Percentiles rank a stretch among this genome's conserved stretches.
Conservation (phyloP, 2,113 vertebrate species). For the Sterna hirundo region DNA sequence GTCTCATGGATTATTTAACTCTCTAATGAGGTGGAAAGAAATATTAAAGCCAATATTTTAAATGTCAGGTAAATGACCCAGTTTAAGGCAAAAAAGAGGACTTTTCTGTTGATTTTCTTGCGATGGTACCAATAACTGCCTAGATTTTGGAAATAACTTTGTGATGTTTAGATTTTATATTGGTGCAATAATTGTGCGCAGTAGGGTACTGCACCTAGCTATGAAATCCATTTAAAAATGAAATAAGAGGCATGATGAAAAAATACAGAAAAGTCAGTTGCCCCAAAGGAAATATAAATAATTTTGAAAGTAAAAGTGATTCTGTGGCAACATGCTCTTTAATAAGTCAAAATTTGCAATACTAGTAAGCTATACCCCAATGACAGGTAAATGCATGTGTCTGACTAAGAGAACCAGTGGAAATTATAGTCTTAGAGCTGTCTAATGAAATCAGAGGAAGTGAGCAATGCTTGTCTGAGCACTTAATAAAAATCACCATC, state of each 20-base stretch:
- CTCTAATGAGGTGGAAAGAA: conserved; percentile 59
- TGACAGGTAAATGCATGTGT: neutral
- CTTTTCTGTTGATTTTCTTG: conserved; percentile 29
- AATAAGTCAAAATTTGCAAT: conserved; percentile 7
- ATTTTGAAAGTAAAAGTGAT: conserved; percentile 41
- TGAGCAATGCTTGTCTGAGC: neutral
- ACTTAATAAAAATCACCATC: neutral
- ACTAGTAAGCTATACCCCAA: neutral
- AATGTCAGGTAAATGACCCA: conserved; percentile 24
- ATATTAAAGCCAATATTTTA: conserved; percentile 69
- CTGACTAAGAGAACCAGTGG: neutral
- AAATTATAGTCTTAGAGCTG: neutral
- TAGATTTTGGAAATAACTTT: conserved; percentile 31
- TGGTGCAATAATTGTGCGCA: conserved; percentile 50
- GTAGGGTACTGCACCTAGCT: conserved; percentile 48
- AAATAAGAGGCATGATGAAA: conserved; percentile 46
- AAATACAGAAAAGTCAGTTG: conserved; percentile 23
- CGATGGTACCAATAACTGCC: neutral
- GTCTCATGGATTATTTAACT: conserved; percentile 66
- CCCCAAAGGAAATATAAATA: conserved; percentile 34
- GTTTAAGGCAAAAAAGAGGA: neutral
- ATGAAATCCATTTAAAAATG: conserved; percentile 40
- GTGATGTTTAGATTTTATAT: conserved; percentile 59
- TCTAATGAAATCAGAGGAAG: neutral
- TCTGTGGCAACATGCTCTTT: conserved; percentile 20